phyloP scores from a whole-genome alignment of 1,140 invertebrate species.

The Anoplophora glabripennis region DNA sequence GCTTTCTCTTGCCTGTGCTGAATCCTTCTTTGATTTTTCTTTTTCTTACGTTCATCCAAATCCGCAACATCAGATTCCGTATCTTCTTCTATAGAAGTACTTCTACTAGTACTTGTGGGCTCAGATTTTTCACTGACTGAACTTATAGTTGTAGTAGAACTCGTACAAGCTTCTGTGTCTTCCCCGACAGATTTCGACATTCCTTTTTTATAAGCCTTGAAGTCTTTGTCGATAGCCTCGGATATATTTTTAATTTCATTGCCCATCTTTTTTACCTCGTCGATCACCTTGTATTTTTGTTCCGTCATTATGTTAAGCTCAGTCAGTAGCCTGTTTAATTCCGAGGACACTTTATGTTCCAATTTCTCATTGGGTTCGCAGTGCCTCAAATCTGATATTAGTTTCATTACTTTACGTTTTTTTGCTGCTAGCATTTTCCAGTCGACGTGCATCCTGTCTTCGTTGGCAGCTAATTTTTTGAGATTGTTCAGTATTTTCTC shows the following conservation, averaged over 20 bases:
- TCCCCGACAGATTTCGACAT: not conserved
- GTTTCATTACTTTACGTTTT: constrained; percentile 30
- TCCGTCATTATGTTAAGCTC: constrained; percentile 27
- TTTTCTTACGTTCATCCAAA: constrained; percentile 31
- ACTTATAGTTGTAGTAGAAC: not conserved
- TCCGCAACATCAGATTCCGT: constrained; percentile 17
- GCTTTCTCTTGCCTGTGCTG: constrained; percentile 46
- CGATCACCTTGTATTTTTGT: constrained; percentile 26
- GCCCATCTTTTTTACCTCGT: constrained; percentile 23
- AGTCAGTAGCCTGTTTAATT: constrained; percentile 21
- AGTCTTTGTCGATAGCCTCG: constrained; percentile 19
- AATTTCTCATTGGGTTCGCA: constrained; percentile 5
- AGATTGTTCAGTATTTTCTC: constrained; percentile 27
- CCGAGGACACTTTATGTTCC: constrained; percentile 18
- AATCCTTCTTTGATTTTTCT: constrained; percentile 41
- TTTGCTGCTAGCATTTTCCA: constrained; percentile 28
- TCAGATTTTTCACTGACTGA: too few species aligned
- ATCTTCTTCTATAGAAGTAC: constrained; percentile 1
- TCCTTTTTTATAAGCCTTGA: constrained; percentile 13
- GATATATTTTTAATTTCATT: constrained; percentile 27
- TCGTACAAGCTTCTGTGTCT: not conserved
- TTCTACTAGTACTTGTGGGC: constrained; percentile 22
- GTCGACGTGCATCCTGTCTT: constrained; percentile 25
- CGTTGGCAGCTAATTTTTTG: constrained; percentile 23
- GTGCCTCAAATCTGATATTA: constrained; percentile 9